Percentiles rank a stretch among this genome's conserved stretches.
Evolutionary conservation across 2,113 vertebrate species (phyloP).

Genomic region (Lamprotornis superbus): DNA sequence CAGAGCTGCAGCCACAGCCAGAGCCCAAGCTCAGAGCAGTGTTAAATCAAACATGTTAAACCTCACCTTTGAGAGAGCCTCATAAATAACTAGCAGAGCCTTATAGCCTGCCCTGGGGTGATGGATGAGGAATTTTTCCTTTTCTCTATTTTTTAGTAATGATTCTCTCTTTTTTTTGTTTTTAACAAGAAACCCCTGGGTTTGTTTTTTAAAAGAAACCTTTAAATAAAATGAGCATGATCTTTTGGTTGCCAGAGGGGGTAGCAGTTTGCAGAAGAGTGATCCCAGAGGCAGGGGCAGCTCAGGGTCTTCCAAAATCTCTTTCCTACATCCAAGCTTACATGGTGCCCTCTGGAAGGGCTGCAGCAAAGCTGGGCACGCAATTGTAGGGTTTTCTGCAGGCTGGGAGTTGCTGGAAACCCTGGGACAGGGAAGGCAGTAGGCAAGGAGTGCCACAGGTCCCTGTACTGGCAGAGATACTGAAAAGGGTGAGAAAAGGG

Average conservation of each 20-base stretch:
- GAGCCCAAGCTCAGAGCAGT: not conserved
- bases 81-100: not conserved
- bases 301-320: not conserved
- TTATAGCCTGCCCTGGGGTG: not conserved
- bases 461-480: not conserved
- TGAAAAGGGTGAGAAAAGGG: not conserved
- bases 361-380: not conserved
- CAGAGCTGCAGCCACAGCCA: not conserved
- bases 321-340: accelerated
- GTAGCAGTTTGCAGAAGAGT: not conserved
- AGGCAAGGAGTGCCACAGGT: not conserved
- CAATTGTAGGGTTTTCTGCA: not conserved
- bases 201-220: not conserved
- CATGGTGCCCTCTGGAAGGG: not conserved
- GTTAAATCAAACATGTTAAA: not conserved
- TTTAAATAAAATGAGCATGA: not conserved
- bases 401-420: not conserved
- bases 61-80: not conserved
- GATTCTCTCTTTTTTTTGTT: not conserved
- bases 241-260: not conserved
- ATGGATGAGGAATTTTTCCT: not conserved
- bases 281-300: not conserved
- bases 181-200: not conserved
- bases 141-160: not conserved
- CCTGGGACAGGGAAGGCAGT: too few relatives aligned